Evolutionary conservation across 2,888 invertebrate genomes (phyloP), one percentile per base, ranked within the genome.

Genomic region (Schizotus pectinicornis): DNA sequence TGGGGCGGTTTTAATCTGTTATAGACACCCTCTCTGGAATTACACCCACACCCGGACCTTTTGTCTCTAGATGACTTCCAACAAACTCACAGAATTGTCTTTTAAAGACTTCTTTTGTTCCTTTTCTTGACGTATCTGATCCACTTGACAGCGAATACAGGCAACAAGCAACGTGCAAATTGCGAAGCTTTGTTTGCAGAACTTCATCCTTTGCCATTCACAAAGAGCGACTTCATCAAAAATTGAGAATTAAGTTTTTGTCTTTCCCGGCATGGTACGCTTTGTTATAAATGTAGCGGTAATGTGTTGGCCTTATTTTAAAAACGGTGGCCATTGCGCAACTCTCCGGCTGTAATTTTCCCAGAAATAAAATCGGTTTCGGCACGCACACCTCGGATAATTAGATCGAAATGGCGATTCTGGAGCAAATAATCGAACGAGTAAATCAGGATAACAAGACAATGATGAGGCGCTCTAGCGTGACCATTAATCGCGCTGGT

Each of bases 381-480:
- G 12, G 34, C 56, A 35, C 61, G 56, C 64, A 59, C 64, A 64
- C 63, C 63, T 63, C 61, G n/a, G 59, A 65, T 63, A 68, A 68
- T 67, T 68, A 65, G 62, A 49, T 53, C 59, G 51, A 59, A 63
- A 67, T 60, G 60, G 58, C 54, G 56, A 46, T 42, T 48, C 37
- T 46, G 54, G 49, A 61, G 60, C 66, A 62, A 67, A 69, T 70
- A 70, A 70, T 70, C 67, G 71, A 67, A 64, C 69, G 62, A 66
- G 65, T 70, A 71, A 71, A 71, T 71, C 71, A 70, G 65, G 62
- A 68, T 67, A 70, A 70, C 71, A 70, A 70, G 71, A 70, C 71
- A 70, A 70, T 70, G 69, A 70, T 65, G 67, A 68, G 69, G 66
- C 64, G 66, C 59, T 67, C 64, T 65, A 64, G 67, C 68, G 68